Base-by-base conservation (phyloP, 2,888 invertebrate species). In the Rambutsinella grinnellia region DNA sequence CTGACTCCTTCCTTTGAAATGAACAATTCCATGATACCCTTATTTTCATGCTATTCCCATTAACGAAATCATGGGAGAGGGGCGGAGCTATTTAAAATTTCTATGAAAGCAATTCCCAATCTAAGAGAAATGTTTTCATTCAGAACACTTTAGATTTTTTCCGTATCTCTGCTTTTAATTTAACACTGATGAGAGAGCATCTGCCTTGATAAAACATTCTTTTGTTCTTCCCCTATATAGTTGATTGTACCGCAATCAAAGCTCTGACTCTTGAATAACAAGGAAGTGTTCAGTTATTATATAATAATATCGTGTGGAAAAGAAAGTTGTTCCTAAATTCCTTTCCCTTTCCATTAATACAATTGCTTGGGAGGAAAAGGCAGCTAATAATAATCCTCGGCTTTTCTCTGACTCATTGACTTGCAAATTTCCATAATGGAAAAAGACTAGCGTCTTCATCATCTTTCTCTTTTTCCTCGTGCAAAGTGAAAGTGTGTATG, bases 341-440 rank as follows among this genome's bases (percentile, higher is more conserved):
- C 56, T 66, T 74, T 69, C 69, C 74, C 66, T 79, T 75, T 74
- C 77, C 69, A 78, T 67, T 68, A 67, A 36, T 8, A 36, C n/a
- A n/a, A n/a, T n/a, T n/a, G n/a, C n/a, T n/a, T n/a, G n/a, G 66
- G 62, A 78, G 47, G 60, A 72, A 63, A 67, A 74, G 69, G 69
- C 69, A 69, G 74, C 69, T 76, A 79, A 76, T 79, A 79, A 79
- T 79, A 79, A 80, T 81, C 81, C 81, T 78, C 77, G 58, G 77
- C 75, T 74, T 72, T 75, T 56, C 67, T 62, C 74, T 75, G 75
- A 78, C 79, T 81, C 81, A 79, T 81, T 81, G 81, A 81, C 79
- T 81, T 81, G 79, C 79, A 79, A 81, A 79, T 79, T 81, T 79
- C 66, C 77, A 78, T 79, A 79, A 79, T 81, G 78, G 79, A 79